These are phyloP conservation scores for Ylistrum balloti DNA, from an alignment of 1,140 invertebrate species.

Conservation along the genomic window DNA sequence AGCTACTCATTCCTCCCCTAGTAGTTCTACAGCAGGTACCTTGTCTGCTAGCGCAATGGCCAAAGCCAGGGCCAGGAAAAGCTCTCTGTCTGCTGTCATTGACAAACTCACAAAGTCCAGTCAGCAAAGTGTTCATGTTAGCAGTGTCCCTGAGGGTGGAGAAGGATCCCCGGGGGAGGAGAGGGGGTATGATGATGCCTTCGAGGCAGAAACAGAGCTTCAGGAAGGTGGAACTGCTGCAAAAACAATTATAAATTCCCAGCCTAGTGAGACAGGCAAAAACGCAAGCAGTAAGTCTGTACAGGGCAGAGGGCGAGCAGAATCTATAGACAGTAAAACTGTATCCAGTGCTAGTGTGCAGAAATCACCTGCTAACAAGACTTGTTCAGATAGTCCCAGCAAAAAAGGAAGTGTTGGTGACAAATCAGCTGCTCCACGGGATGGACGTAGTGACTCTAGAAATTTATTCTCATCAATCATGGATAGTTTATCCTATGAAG, in stretches of 20 bases:
- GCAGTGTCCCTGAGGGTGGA: not conserved
- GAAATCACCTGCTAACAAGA: constrained; percentile 45
- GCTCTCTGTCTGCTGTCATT: constrained; percentile 57
- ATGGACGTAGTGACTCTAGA: constrained; percentile 52
- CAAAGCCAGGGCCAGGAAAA: constrained; percentile 52
- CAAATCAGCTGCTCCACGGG: not conserved
- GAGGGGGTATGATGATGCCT: not conserved
- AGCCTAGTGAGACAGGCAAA: not conserved
- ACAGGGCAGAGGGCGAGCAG: not conserved
- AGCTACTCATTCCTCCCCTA: constrained; percentile 27
- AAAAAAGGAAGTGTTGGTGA: constrained; percentile 44
- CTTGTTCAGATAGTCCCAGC: constrained; percentile 36
- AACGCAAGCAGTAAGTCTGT: not conserved
- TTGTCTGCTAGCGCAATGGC: constrained; percentile 41
- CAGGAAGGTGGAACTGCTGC: constrained; percentile 21
- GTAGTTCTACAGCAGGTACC: not conserved
- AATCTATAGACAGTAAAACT: not conserved
- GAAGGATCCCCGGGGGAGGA: not conserved
- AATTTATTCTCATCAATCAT: constrained; percentile 63
- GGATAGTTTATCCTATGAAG: constrained; percentile 56
- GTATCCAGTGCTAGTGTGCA: not conserved
- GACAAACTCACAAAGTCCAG: constrained; percentile 57
- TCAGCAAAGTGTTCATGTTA: constrained; percentile 41
- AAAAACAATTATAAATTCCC: not conserved
- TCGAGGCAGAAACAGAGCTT: not conserved